Evolutionary conservation across 2,888 invertebrate genomes (phyloP), one percentile per base, ranked within the genome.

Genomic region (Cerceris ruficornis): DNA sequence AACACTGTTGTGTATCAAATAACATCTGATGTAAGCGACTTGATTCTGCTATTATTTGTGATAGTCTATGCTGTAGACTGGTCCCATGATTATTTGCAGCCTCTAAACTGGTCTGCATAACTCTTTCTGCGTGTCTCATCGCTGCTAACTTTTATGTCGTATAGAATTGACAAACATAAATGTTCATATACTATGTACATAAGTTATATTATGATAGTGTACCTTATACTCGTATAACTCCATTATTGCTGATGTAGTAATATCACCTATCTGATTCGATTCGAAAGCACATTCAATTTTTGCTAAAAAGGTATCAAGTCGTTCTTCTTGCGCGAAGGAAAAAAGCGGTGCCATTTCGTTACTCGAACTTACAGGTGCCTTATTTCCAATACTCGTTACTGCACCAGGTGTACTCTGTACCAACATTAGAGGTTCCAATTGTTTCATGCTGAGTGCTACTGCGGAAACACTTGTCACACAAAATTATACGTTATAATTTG

Each of bases 211-310:
- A 4, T 17, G 11, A 28, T 7, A 7, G 6, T 11, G 17, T 86
- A 90, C 92, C 85, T 96, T 95, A 89, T 95, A 96, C 17, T 96
- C 95, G 72, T 95, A 96, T 77, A 96, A 88, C 89, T 96, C 96
- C 94, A 96, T 96, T 6, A 96, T 94, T 60, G 95, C 94, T 0
- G 95, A 95, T 0, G 95, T 95, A 0, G 95, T 93, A 67, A 95
- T 93, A 83, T 95, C 94, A 0, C 92, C 90, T 60, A 95, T 92
- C 93, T 94, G 92, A 81, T 94, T 94, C 6, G 93, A 91, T 0
- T 93, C 87, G 9, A 94, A 91, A 0, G 93, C 93, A 11, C 93
- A 92, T 46, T 92, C 88, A 0, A 95, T 91, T 58, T 91, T 92
- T 0, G 89, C 89, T 0, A 95, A 91, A 7, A 94, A 93, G 6